A percentile compares a stretch with the other conserved stretches of the same genome.
These are phyloP conservation scores for Campylomormyrus numenius DNA, from an alignment of 2,113 vertebrate genomes.

Conservation along the genomic window DNA sequence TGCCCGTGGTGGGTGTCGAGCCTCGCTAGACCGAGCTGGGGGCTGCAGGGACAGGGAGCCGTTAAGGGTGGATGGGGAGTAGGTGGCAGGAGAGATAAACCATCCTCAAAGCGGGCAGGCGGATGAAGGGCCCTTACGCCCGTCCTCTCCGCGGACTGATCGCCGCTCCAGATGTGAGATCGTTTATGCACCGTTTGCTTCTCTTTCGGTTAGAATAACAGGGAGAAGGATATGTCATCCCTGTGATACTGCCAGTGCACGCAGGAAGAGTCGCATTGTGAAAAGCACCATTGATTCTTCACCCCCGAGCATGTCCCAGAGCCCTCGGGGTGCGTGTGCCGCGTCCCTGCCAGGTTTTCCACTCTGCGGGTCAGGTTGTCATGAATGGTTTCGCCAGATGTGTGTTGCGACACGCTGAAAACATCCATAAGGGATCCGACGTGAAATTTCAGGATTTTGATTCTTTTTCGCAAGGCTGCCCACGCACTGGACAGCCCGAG, in stretches of 20 bases:
- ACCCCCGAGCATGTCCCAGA: neutral
- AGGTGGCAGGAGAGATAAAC: conserved; percentile 19
- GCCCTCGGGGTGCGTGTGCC: neutral
- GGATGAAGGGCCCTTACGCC: neutral
- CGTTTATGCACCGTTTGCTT: conserved; percentile 22
- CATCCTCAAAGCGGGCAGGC: neutral
- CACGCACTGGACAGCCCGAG: neutral
- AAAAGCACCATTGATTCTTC: conserved; percentile 1
- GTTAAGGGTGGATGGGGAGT: neutral
- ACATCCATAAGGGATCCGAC: neutral
- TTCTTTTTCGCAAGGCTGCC: neutral
- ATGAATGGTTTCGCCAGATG: neutral
- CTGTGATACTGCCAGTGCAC: neutral
- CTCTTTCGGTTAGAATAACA: conserved; percentile 20
- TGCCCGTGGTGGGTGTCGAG: conserved; percentile 16
- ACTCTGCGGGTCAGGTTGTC: neutral
- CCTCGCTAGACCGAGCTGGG: neutral
- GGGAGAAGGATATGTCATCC: neutral
- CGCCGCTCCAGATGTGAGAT: conserved; percentile 34
- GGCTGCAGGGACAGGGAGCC: neutral
- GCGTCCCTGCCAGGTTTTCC: neutral
- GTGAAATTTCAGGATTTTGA: neutral
- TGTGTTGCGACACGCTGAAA: neutral
- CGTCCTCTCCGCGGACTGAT: conserved; percentile 6
- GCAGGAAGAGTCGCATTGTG: neutral